Base-by-base conservation (phyloP, 2,113 vertebrate species). In the Thinocorus orbignyianus region DNA sequence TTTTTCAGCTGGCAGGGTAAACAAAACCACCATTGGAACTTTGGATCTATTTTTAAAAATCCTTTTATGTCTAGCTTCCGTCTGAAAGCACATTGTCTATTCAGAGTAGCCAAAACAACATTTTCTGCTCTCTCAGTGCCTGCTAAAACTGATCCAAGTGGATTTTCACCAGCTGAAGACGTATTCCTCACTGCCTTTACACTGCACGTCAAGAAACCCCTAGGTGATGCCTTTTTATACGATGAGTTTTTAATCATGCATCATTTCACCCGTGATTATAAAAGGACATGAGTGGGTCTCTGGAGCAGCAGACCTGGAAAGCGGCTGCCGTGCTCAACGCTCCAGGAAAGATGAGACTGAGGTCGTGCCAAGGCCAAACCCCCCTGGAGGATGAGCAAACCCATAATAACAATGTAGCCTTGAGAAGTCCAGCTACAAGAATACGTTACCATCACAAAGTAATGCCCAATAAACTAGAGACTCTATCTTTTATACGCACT, bases 1-100 rank as follows among this genome's bases (percentile, higher is more conserved):
- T 54, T 80, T 71, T 90, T 73, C 19, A 92, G 78, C 88, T 64
- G 58, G 33, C 46, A 73, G 60, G 10, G 51, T 91, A 94, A 93
- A 95, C 88, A 97, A 95, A 94, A 90, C 25, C 54, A 39, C 58
- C 46, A 28, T 0, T 28, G 64, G 39, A 68, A 54, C 74, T 39
- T 42, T 28, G 64, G 48, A 62, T 73, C 74, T 88, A 55, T 70
- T 93, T 95, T 83, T 84, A n/a, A 88, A 93, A 91, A 66, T 51
- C 55, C 61, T 93, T 92, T 95, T 77, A 84, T 71, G 88, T 31
- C 49, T 64, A 81, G 57, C 80, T 96, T 88, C 92, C 22, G 1
- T 25, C 72, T 88, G 79, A 55, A 86, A 92, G 74, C 17, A 74
- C 69, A 78, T 41, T 83, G 90, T 86, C 60, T 64, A 77, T 55